A percentile compares a stretch with the other conserved stretches of the same genome.
These are phyloP conservation scores for Notodonta ziczac DNA, from an alignment of 2,888 invertebrate species.

Conservation along the genomic window DNA sequence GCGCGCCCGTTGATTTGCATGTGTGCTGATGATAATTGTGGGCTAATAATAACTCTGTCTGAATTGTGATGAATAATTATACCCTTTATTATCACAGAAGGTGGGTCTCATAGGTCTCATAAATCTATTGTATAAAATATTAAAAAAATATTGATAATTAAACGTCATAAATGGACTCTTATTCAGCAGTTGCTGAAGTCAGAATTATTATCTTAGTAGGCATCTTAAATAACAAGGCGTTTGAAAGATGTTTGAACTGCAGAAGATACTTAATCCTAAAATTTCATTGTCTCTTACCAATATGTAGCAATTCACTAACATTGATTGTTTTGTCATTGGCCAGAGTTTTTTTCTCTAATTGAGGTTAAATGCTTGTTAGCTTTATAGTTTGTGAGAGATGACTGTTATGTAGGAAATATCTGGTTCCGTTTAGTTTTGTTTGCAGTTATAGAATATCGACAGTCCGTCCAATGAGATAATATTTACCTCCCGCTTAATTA, in stretches of 20 bases:
- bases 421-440: conserved; percentile 20
- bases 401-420: conserved; percentile 52
- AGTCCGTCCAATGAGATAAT: no score
- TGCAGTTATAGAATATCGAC: no score
- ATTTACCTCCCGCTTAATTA: no score
- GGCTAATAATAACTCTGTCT: conserved; percentile 19
- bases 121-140: not conserved
- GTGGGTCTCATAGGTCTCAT: not conserved
- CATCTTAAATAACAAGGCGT: no score
- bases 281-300: conserved; percentile 39
- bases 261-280: not conserved
- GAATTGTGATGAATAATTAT: not conserved
- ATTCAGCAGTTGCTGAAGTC: no score
- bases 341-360: conserved; percentile 71
- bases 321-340: conserved; percentile 77
- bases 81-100: not conserved
- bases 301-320: conserved; percentile 64
- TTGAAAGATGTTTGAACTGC: no score
- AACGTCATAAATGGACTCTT: no score
- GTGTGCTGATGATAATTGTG: conserved; percentile 56
- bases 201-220: no score
- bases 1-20: conserved; percentile 56
- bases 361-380: conserved; percentile 71
- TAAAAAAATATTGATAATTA: not conserved
- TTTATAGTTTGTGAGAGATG: conserved; percentile 52